Evolutionary conservation across 2,113 vertebrate species (phyloP), one percentile per base, ranked within the genome.

Genomic region (Mus spicilegus): DNA sequence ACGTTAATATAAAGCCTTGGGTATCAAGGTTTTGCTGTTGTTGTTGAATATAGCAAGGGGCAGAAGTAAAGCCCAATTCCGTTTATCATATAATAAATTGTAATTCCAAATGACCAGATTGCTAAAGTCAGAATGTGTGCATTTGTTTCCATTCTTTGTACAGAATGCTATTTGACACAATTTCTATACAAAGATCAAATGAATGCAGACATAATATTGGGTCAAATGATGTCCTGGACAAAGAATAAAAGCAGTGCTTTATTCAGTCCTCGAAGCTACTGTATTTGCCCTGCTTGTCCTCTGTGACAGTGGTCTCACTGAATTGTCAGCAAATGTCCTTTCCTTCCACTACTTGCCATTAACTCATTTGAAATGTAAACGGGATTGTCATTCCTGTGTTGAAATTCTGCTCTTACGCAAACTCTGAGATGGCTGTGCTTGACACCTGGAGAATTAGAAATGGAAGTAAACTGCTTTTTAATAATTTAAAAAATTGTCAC

Each of bases 41-140:
- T 67, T 67, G 8, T 69, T 33, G n/a, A 82, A 89, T 26, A 2
- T 46, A 95, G 30, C 22, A 73, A 78, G 49, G 89, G 87, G 49
- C 36, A 89, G 61, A 93, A 93, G 92, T 49, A 95, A 96, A 96
- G 87, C 86, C 22, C 63, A n/a, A 95, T 82, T 67, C 73, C 70
- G 39, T 80, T 93, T 61, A 5, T 22, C 36, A 77, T 12, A 56
- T n/a, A 91, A 93, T 72, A 81, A 78, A 91, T 89, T 91, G 46
- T 12, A 96, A 65, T 91, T 93, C 46, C 33, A 82, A 89, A 42
- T 30, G 49, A 91, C 54, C 30, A 93, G 17, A 84, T 39, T 61
- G 46, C n/a, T 77, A 76, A 90, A 84, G 16, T 39, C 13, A 24
- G 49, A 95, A 90, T 89, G 0, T 1, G 9, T 93, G 2, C 17